A percentile compares a stretch with the other conserved stretches of the same genome.
These are phyloP conservation scores for Erynnis tages DNA, from an alignment of 2,888 invertebrate species.

Conservation along the genomic window DNA sequence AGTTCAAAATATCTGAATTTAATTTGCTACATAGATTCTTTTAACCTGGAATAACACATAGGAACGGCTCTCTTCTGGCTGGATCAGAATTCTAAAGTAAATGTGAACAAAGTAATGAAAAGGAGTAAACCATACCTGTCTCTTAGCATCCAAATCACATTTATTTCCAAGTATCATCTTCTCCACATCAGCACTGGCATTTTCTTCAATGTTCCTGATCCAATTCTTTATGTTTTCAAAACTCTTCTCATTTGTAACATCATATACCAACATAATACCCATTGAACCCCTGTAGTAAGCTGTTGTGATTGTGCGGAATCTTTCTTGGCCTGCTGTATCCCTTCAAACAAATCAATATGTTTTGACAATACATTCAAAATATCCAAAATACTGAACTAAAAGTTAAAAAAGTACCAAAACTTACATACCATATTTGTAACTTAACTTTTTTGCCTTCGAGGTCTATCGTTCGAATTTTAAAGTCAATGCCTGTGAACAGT, in stretches of 20 bases:
- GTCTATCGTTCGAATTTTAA: slow-evolving; percentile 99
- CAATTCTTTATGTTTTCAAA: slow-evolving; percentile 99
- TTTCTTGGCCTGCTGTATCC: slow-evolving; percentile 99
- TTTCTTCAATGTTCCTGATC: slow-evolving; percentile 99
- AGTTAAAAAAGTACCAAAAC: slow-evolving; percentile 42
- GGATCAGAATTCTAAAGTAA: no score
- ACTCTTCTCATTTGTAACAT: slow-evolving; percentile 99
- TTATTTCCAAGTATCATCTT: slow-evolving; percentile 99
- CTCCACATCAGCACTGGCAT: slow-evolving; percentile 99
- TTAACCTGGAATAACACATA: no score
- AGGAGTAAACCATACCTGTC: slow-evolving; percentile 87
- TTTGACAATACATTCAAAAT: neutral
- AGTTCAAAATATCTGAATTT: no score
- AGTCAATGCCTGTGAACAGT: slow-evolving; percentile 94
- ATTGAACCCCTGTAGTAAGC: slow-evolving; percentile 99
- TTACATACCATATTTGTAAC: slow-evolving; percentile 98
- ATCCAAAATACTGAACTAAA: slow-evolving; percentile 21
- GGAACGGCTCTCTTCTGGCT: no score
- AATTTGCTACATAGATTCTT: no score
- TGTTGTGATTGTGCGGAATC: slow-evolving; percentile 99
- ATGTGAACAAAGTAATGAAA: no score
- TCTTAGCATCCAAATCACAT: slow-evolving; percentile 97
- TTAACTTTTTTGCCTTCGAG: slow-evolving; percentile 99
- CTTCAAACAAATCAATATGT: slow-evolving; percentile 68
- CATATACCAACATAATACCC: slow-evolving; percentile 99